Evolutionary conservation across 2,113 vertebrate genomes (phyloP), one percentile per base, ranked within the genome.

Genomic region (Chloebia gouldiae): DNA sequence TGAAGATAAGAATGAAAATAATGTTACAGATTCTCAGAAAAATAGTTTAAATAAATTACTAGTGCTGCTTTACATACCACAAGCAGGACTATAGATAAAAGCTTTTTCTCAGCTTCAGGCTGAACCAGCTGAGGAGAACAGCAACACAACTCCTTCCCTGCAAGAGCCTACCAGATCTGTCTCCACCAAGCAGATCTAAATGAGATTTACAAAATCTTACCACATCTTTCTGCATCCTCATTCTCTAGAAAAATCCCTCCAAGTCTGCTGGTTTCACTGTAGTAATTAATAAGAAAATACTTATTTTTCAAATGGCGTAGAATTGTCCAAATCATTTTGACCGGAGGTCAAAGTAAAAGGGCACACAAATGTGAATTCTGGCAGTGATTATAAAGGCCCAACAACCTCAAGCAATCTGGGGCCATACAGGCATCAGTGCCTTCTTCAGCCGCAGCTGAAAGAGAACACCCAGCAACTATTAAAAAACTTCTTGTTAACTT

Each of bases 1-100:
- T 50, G 54, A 90, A 66, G 64, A 92, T 31, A 25, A 93, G 81
- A 95, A 77, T 28, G 13, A 53, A 77, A 90, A 73, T 72, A 93
- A n/a, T 42, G n/a, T 37, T 59, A 39, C 30, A 86, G 80, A 83
- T 88, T 83, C 76, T 70, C 60, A 82, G 20, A 30, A 66, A 93
- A 93, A 50, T 13, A 17, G 40, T 63, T 90, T 90, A 53, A 83
- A 44, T 86, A 56, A 77, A 93, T 69, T 13, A 83, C 27, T 30
- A 78, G 54, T 14, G 42, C 45, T 70, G n/a, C 45, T 72, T 79
- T 69, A 72, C 21, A 53, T 64, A 28, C 27, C 0, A 5, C 50
- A 44, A 90, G 57, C 42, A 69, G 49, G 35, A 80, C 64, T 70
- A 64, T 21, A 82, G 42, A 57, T 40, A 59, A 72, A 77, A 39